Base-by-base conservation (phyloP, 2,113 vertebrate genomes). In the Coptodon rendalli region DNA sequence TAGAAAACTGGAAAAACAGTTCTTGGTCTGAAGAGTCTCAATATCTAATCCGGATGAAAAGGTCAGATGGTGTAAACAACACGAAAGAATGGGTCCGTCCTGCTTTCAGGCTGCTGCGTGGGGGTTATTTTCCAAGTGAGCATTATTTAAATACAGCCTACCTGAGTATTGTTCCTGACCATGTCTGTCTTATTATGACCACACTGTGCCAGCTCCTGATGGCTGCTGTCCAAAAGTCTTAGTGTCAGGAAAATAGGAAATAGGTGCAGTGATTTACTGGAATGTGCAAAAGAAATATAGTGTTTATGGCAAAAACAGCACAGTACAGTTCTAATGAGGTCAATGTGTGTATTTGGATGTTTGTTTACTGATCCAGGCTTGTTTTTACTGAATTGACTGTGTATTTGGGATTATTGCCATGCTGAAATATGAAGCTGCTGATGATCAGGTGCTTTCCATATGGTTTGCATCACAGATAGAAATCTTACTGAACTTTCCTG, bases 1-100 rank as follows among this genome's bases (percentile, higher is more conserved):
- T 12, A 63, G 0, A 63, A 63, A 31, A 36, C 4, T 0, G 59
- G 56, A 11, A 36, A 63, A 36, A 36, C 31, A 63, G 0, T 3
- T 66, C 1, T 66, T 66, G 0, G 34, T 66, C 61, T 66, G 61
- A 66, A 66, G 19, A 66, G 31, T 66, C 3, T 66, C 10, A 0
- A 38, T 66, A 12, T 38, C 17, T 7, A 17, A 66, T n/a, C 61
- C 0, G 4, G 61, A 66, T 66, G 10, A 66, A 38, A 66, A 34
- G 61, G 31, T 38, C 9, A 1, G 36, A 9, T 38, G 36, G 9
- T 38, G 9, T 36, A 36, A 36, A 36, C 36, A 36, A 36, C 36
- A 9, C 1, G 8, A 36, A 36, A 36, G 36, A 36, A 36, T 36
- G 38, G 9, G 38, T 38, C 4, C 9, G 9, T 38, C 1, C 2